Conservation (phyloP, 1,140 invertebrate genomes). For the Conopomorpha cramerella region DNA sequence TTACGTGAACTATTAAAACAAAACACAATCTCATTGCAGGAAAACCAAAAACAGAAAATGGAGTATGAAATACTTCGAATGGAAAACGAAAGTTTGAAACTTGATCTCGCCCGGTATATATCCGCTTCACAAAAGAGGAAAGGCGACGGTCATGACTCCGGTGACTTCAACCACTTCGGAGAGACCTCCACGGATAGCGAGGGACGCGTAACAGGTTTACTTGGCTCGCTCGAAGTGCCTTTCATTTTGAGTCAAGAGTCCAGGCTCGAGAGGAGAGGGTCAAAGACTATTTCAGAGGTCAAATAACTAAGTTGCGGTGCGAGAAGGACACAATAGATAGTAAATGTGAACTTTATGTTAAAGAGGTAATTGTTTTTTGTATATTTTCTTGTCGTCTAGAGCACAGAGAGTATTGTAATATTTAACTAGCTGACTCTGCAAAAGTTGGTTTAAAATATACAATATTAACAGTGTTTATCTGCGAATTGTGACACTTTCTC, state of each 20-base stretch:
- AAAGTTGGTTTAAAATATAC: too few species aligned
- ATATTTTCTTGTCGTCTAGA: too few species aligned
- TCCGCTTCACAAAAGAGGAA: slow-evolving; percentile 31
- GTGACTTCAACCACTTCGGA: slow-evolving; percentile 40
- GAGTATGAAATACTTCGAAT: slow-evolving; percentile 50
- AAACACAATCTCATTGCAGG: too few species aligned
- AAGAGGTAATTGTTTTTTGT: slow-evolving; percentile 37
- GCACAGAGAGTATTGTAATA: too few species aligned
- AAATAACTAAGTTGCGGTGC: slow-evolving; percentile 60
- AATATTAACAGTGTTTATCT: too few species aligned
- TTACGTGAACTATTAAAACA: too few species aligned
- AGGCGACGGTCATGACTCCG: slow-evolving; percentile 37
- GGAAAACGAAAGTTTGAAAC: slow-evolving; percentile 51
- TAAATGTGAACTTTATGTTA: slow-evolving; percentile 49
- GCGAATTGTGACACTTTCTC: too few species aligned
- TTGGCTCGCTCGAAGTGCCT: slow-evolving; percentile 45
- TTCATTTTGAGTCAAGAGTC: slow-evolving; percentile 43
- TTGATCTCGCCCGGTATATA: slow-evolving; percentile 36
- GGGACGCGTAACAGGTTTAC: slow-evolving; percentile 30
- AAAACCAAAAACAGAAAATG: slow-evolving; percentile 52
- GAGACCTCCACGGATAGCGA: slow-evolving; percentile 33
- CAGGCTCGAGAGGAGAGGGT: slow-evolving; percentile 46
- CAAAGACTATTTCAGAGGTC: slow-evolving; percentile 62
- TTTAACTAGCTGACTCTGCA: too few species aligned
- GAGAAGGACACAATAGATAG: slow-evolving; percentile 56